These are phyloP conservation scores for Druon quercuslanigerum DNA, from an alignment of 1,140 invertebrate genomes.

Conservation along the genomic window DNA sequence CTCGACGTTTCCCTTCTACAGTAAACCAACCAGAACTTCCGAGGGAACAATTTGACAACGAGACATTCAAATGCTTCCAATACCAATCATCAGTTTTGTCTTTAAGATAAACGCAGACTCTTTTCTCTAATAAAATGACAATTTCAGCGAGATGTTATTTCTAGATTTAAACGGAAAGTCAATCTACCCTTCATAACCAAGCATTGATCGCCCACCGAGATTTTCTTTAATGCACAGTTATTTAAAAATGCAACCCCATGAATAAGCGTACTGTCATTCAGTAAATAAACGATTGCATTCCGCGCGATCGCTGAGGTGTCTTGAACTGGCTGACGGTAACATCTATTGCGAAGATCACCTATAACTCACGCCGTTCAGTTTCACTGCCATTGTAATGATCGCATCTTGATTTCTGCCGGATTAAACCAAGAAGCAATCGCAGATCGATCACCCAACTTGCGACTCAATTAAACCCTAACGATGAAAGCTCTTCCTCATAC, in stretches of 20 bases:
- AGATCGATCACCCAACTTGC: not conserved
- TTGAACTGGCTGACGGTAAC: conserved; percentile 57
- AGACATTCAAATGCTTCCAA: not conserved
- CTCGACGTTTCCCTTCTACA: conserved; percentile 14
- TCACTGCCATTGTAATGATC: conserved; percentile 13
- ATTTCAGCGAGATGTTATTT: not conserved
- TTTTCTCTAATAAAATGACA: not conserved
- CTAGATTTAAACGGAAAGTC: not conserved
- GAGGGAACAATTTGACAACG: conserved; percentile 16
- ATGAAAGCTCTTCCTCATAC: not conserved
- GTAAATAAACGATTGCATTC: conserved; percentile 65
- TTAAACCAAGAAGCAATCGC: not conserved
- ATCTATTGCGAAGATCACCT: conserved; percentile 56
- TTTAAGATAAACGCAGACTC: not conserved
- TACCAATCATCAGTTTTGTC: conserved; percentile 1
- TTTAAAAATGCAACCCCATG: conserved; percentile 35
- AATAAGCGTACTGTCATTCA: conserved; percentile 52
- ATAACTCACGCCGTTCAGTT: conserved; percentile 48
- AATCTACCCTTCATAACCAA: conserved; percentile 30
- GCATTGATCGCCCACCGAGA: conserved; percentile 43
- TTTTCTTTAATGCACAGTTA: conserved; percentile 35
- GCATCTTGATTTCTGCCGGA: conserved; percentile 3
- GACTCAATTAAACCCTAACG: conserved; percentile 25
- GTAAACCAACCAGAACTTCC: not conserved
- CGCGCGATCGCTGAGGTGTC: conserved; percentile 62